Percentiles rank a stretch among this genome's conserved stretches.
Evolutionary conservation across 2,888 invertebrate genomes (phyloP).

Genomic region (Cerastis leucographa): DNA sequence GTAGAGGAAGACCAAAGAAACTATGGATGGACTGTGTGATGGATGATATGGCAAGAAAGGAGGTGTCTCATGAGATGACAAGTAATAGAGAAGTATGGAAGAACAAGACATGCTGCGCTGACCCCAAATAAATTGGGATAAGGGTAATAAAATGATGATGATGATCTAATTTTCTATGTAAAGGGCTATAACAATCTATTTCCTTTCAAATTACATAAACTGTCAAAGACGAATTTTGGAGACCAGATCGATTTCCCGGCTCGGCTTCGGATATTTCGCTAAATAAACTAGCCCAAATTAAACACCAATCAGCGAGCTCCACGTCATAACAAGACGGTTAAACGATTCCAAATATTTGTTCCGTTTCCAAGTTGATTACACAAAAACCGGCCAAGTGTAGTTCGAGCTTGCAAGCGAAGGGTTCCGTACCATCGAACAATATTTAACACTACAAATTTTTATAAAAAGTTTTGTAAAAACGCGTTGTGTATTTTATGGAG

Average conservation of each 20-base stretch:
- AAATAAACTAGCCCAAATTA: conserved; percentile 49
- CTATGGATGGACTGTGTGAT: too few relatives aligned
- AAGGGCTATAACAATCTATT: neutral
- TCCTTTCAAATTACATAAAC: neutral
- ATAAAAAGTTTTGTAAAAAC: neutral
- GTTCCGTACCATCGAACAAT: rapidly evolving
- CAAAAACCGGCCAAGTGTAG: conserved; percentile 3
- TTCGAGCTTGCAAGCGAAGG: neutral
- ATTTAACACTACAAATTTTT: neutral
- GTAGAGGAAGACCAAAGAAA: too few relatives aligned
- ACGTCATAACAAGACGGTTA: conserved; percentile 45
- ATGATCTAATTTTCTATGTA: too few relatives aligned
- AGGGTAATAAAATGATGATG: too few relatives aligned
- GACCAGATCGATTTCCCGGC: neutral
- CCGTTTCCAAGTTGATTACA: conserved; percentile 26
- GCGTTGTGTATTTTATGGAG: neutral
- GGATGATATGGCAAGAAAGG: too few relatives aligned
- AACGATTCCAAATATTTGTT: conserved; percentile 44
- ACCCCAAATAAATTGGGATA: too few relatives aligned
- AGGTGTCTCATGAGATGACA: too few relatives aligned
- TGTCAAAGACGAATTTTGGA: neutral
- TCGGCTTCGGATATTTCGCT: conserved; percentile 30
- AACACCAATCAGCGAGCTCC: conserved; percentile 31
- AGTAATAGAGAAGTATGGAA: too few relatives aligned
- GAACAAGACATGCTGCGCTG: too few relatives aligned